Evolutionary conservation across 2,888 invertebrate species (phyloP).

Genomic region (Girardia tigrina): DNA sequence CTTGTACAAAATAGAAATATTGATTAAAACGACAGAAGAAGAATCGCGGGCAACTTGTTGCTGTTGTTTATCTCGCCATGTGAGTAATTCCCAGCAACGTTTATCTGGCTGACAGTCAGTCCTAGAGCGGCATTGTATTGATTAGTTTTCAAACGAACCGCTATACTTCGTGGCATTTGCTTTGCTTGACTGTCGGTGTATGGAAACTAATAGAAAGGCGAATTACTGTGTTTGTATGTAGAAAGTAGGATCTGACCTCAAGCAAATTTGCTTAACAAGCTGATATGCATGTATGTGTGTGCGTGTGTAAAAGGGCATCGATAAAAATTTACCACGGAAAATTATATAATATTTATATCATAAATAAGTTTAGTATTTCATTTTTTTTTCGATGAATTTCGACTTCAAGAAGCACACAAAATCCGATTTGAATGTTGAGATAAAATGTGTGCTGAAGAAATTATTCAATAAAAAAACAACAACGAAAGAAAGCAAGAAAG

Average conservation of each 20-base stretch:
- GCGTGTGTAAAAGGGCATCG: constrained; percentile 7
- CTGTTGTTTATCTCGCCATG: constrained; percentile 23
- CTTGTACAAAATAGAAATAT: constrained; percentile 14
- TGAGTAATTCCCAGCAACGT: constrained; percentile 23
- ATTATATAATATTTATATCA: constrained; percentile 6
- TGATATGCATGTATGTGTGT: background rate
- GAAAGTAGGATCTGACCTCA: constrained; percentile 20
- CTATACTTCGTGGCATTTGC: constrained; percentile 20
- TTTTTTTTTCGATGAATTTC: background rate
- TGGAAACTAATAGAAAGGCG: constrained; percentile 19
- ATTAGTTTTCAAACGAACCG: constrained; percentile 23
- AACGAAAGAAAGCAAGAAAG: no score
- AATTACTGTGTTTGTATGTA: background rate
- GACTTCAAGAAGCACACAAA: background rate
- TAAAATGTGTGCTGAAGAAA: no score
- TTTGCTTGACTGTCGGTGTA: constrained; percentile 23
- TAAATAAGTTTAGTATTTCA: constrained; percentile 14
- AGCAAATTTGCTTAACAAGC: constrained; percentile 8
- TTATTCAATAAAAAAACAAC: no score
- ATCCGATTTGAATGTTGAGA: no score
- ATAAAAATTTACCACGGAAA: constrained; percentile 1
- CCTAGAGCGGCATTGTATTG: constrained; percentile 23
- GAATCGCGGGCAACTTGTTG: constrained; percentile 23
- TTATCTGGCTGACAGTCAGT: constrained; percentile 17
- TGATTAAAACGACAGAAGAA: constrained; percentile 23